Conservation (phyloP, 2,797 vertebrate genomes). For the Anguilla obscura region DNA sequence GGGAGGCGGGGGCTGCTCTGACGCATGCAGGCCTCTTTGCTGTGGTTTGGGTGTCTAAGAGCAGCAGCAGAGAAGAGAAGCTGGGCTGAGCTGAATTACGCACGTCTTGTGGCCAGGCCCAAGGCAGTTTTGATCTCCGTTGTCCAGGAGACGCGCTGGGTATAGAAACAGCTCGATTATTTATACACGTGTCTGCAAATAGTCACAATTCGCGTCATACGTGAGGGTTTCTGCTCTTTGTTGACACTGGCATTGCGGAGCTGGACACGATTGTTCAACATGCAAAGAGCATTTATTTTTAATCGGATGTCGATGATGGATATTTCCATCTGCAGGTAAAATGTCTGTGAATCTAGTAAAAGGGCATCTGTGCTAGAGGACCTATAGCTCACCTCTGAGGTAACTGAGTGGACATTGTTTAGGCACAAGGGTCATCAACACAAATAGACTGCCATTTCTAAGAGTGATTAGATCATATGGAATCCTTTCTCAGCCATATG, state of each 20-base stretch:
- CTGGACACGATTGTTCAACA: background rate
- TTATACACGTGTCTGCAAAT: background rate
- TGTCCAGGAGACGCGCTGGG: background rate
- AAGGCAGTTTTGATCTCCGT: background rate
- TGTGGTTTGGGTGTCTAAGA: constrained; percentile 37
- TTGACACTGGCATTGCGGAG: background rate
- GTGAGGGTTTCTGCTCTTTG: background rate
- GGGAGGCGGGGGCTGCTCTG: constrained; percentile 13
- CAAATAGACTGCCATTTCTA: background rate
- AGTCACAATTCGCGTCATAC: background rate
- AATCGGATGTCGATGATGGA: constrained; percentile 13
- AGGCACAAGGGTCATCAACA: background rate
- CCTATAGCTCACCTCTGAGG: constrained; percentile 14
- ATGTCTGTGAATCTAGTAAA: constrained; percentile 25
- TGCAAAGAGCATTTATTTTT: background rate
- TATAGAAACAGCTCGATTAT: background rate
- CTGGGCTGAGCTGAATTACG: background rate
- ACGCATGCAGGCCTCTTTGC: background rate
- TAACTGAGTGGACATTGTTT: background rate
- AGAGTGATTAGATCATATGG: background rate
- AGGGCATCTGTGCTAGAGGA: background rate
- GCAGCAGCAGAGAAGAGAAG: constrained; percentile 23
- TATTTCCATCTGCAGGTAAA: constrained; percentile 36
- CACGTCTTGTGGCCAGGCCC: background rate
- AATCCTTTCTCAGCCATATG: background rate